Evolutionary conservation across 2,888 invertebrate genomes (phyloP), one percentile per base, ranked within the genome.

Genomic region (Drosophila anomelani): DNA sequence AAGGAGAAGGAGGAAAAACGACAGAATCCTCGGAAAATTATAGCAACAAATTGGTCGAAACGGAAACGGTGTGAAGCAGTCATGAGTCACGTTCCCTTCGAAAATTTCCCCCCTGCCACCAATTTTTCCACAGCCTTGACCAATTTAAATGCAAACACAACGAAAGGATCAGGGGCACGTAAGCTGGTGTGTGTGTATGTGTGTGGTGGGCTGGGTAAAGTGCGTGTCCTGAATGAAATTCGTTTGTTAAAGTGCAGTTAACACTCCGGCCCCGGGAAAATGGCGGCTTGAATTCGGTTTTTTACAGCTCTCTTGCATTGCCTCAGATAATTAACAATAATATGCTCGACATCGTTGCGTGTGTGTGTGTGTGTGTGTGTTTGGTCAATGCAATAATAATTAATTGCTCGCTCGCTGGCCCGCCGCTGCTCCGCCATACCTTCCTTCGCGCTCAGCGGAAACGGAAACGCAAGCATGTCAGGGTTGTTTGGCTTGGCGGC

Each of bases 281-380:
- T 47, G 63, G 56, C 69, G 69, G 56, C 54, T 69, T 67, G 59
- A 58, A 61, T 64, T 57, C 20, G 55, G 26, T 63, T 77, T 72
- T 72, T 74, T 64, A 68, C 69, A 64, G 58, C 62, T 46, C 62
- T 46, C 56, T 51, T 61, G 60, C 75, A 74, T 58, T 60, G 67
- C 78, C 83, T 72, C 83, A 74, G 85, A 85, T 82, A 85, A 82
- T 82, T 85, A 82, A 85, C 85, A 85, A 76, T 76, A 80, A 82
- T 80, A 76, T 64, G 64, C 70, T 44, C 26, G 43, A 29, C 61
- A 43, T 34, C 39, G 55, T 43, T 63, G n/a, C 47, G 12, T 62
- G 20, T 38, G 12, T 62, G 20, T 15, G 57, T 62, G 20, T 15
- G 57, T 47, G 36, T 53, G 41, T 57, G 38, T 55, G 20, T 64